Evolutionary conservation across 2,888 invertebrate species (phyloP).

Genomic region (Neoscelio sp.): DNA sequence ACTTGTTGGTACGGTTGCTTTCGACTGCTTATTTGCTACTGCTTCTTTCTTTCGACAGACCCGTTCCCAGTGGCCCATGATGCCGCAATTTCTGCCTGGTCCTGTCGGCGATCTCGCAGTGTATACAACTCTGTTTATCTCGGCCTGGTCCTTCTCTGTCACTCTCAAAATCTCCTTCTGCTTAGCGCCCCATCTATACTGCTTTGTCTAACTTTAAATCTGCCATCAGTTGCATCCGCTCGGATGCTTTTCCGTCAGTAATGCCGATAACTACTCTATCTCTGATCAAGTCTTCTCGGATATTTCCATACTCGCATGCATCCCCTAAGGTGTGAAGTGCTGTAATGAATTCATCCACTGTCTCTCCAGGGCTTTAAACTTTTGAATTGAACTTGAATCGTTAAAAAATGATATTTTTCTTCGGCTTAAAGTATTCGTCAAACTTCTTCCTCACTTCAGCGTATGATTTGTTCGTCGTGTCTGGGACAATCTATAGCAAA

Average conservation of each 20-base stretch:
- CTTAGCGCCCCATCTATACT: constrained; percentile 59
- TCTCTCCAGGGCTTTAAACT: constrained; percentile 60
- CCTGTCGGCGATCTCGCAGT: constrained; percentile 42
- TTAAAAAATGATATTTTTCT: constrained; percentile 70
- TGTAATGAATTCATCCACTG: constrained; percentile 67
- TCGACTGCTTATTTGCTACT: constrained; percentile 8
- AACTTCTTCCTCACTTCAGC: constrained; percentile 31
- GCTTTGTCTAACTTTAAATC: constrained; percentile 42
- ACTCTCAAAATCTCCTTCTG: constrained; percentile 47
- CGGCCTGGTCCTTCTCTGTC: neutral
- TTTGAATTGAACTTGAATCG: constrained; percentile 68
- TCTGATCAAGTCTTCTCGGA: constrained; percentile 64
- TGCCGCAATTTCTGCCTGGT: constrained; percentile 65
- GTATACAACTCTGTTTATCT: constrained; percentile 8
- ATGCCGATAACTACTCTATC: constrained; percentile 72
- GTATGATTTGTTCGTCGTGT: constrained; percentile 10
- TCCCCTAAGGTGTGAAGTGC: constrained; percentile 68
- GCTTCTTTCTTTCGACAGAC: constrained; percentile 62
- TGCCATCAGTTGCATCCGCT: neutral
- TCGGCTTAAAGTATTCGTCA: constrained; percentile 67
- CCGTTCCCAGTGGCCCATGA: constrained; percentile 68
- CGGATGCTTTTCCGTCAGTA: constrained; percentile 1
- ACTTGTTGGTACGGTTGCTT: neutral
- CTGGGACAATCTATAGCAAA: constrained; percentile 39
- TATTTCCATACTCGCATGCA: constrained; percentile 67